phyloP scores from a whole-genome alignment of 2,797 vertebrate species.

The Tenualosa ilisha region DNA sequence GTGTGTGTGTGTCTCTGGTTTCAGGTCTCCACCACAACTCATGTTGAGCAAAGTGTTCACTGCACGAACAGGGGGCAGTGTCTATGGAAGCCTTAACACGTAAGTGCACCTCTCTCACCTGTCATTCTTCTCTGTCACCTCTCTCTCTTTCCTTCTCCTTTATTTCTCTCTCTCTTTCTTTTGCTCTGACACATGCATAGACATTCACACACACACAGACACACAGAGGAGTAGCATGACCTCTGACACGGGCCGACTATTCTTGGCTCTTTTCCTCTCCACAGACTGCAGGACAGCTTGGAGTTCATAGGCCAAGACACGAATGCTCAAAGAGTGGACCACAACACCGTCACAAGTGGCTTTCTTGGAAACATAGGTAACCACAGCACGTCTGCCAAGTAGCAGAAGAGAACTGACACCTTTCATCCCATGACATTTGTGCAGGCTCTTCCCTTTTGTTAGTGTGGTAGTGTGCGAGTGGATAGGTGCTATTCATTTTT shows the following conservation, averaged over 20 bases:
- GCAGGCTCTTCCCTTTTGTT: neutral
- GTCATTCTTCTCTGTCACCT: neutral
- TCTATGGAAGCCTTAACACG: constrained; percentile 97
- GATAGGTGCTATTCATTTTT: neutral
- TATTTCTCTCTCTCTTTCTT: too few species aligned
- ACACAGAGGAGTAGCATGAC: too few species aligned
- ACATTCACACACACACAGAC: neutral
- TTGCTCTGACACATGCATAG: neutral
- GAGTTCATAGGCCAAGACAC: constrained; percentile 95
- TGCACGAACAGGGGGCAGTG: constrained; percentile 92
- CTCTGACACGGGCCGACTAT: neutral
- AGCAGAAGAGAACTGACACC: neutral
- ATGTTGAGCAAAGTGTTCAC: constrained; percentile 99
- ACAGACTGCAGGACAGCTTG: constrained; percentile 94
- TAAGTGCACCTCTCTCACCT: constrained; percentile 70
- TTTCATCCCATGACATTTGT: neutral
- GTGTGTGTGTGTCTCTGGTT: constrained; percentile 36
- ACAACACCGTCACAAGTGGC: constrained; percentile 84
- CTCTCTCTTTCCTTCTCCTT: too few species aligned
- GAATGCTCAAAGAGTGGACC: constrained; percentile 86
- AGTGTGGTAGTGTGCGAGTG: neutral
- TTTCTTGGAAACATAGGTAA: constrained; percentile 96
- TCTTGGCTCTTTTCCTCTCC: neutral
- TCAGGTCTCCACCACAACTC: constrained; percentile 93
- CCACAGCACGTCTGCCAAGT: constrained; percentile 30